Evolutionary conservation across 2,797 vertebrate species (phyloP), one percentile per base, ranked within the genome.

Genomic region (Gambusia yucatana): DNA sequence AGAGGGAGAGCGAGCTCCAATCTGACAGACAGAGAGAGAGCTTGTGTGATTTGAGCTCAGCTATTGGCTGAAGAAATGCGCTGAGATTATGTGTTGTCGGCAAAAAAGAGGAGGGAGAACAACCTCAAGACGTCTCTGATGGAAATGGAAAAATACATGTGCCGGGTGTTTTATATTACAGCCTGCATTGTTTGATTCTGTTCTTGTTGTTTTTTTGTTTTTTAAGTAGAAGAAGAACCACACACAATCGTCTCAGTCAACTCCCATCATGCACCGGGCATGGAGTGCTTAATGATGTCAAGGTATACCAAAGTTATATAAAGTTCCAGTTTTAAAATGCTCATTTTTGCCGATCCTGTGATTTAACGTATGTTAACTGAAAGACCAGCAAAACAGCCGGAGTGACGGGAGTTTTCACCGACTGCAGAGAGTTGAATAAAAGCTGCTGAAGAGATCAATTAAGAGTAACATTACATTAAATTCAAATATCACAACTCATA

Each of bases 21-120:
- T 92, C 85, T 86, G 88, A 94, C 84, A 88, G 86, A 87, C 88
- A 89, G 82, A 86, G 86, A 89, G 88, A 86, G 86, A 89, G 88
- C 91, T 25, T 52, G 50, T 90, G 91, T 91, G 93, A 94, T 94
- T 94, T 91, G 87, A 94, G 90, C 89, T 91, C 78, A 91, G 90
- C 90, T 91, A 84, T 93, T 94, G 94, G 93, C 92, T 77, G 0
- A 59, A 90, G 87, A 94, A 93, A 94, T 92, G 92, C 88, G 61
- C 52, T 0, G 84, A 89, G 90, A 90, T 90, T 92, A 91, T 94
- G 91, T 91, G 91, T 89, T 91, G 89, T 89, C 92, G 92, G 93
- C 93, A 92, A 89, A 92, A 89, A 70, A 89, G 87, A 77, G 77
- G 79, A 93, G 91, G 88, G 82, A 93, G 90, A 91, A 92, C 89